Conservation (phyloP, 2,797 vertebrate genomes). For the Rhabdophis nuchalis region DNA sequence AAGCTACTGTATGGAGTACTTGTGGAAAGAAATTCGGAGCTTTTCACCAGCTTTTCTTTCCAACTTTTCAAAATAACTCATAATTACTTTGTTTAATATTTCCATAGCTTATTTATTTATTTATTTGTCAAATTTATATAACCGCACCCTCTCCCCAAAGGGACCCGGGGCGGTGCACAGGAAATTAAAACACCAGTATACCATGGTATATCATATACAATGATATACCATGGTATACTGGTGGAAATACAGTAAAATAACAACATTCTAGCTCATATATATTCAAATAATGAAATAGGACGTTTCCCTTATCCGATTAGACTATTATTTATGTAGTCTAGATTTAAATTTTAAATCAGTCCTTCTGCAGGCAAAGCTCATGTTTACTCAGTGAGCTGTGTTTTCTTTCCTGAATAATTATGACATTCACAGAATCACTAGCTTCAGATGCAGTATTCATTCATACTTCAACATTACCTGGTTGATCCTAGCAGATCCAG, state of each 20-base stretch:
- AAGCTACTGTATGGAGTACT: not conserved
- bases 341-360: not conserved
- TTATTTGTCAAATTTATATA: no score
- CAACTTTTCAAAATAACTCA: not conserved
- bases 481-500: not conserved
- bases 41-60: not conserved
- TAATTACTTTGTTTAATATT: not conserved
- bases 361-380: not conserved
- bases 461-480: not conserved
- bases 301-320: not conserved
- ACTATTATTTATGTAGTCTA: not conserved
- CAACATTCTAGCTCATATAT: not conserved
- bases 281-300: not conserved
- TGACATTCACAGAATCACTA: not conserved
- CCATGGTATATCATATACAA: no score
- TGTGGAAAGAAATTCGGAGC: not conserved
- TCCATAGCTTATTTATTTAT: not conserved
- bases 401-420: not conserved
- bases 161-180: no score
- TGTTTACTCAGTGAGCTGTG: not conserved
- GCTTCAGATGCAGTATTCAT: not conserved
- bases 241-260: not conserved
- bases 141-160: no score
- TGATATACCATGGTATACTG: not conserved
- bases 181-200: no score